Conservation (phyloP, 2,888 invertebrate species). For the Microchrysa polita region DNA sequence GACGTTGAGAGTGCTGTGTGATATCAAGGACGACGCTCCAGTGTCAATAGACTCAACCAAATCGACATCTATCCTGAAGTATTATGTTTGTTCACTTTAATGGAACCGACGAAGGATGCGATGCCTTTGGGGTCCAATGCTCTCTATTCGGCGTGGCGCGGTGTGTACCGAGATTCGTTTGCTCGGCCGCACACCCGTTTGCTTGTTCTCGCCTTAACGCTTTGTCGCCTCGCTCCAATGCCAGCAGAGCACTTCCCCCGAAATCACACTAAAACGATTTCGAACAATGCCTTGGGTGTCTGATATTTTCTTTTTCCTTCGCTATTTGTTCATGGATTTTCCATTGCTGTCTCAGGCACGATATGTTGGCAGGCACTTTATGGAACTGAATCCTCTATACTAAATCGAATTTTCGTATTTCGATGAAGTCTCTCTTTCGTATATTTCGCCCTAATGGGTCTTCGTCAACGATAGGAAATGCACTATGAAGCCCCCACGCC, state of each 20-base stretch:
- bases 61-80: slow-evolving; percentile 39
- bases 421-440: slow-evolving; percentile 29
- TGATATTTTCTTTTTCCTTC: slow-evolving; percentile 11
- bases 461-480: neutral
- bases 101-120: slow-evolving; percentile 42
- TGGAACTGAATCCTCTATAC: slow-evolving; percentile 14
- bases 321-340: slow-evolving; percentile 36
- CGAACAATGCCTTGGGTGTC: slow-evolving; percentile 32
- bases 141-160: too few relatives aligned
- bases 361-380: slow-evolving; percentile 11
- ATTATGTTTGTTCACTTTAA: slow-evolving; percentile 44
- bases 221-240: slow-evolving; percentile 27
- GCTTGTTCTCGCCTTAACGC: slow-evolving; percentile 16
- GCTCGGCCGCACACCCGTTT: slow-evolving; percentile 8
- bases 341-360: slow-evolving; percentile 14
- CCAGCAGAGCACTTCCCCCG: too few relatives aligned
- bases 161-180: too few relatives aligned
- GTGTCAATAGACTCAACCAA: slow-evolving; percentile 40
- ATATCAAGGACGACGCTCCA: slow-evolving; percentile 35
- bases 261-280: slow-evolving; percentile 36
- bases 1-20: slow-evolving; percentile 20
- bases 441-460: slow-evolving; percentile 27
- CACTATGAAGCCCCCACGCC: neutral
- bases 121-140: slow-evolving; percentile 27
- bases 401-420: slow-evolving; percentile 38